Evolutionary conservation across 2,888 invertebrate genomes (phyloP).

Genomic region (Liodrosophila aerea): DNA sequence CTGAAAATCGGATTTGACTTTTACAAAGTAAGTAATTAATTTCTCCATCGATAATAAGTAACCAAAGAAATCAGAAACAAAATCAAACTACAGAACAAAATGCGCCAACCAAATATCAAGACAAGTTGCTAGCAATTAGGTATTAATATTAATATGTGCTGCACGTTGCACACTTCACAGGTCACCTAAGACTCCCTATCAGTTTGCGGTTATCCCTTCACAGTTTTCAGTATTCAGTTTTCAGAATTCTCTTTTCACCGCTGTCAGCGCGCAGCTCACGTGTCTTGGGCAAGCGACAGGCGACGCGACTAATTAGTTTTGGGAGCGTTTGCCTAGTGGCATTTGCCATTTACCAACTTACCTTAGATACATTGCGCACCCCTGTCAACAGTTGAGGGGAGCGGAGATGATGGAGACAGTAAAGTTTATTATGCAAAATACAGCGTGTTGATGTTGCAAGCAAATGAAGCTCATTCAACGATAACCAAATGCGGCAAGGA

Average conservation of each 20-base stretch:
- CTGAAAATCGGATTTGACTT: no score
- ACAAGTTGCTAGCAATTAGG: conserved; percentile 62
- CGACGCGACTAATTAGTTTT: conserved; percentile 72
- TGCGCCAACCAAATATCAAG: conserved; percentile 7
- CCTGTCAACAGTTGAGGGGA: conserved; percentile 11
- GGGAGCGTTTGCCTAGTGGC: conserved; percentile 54
- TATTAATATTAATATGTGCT: conserved; percentile 69
- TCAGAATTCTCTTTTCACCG: not conserved
- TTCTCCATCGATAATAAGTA: no score
- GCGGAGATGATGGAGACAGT: conserved; percentile 26
- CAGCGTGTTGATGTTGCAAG: conserved; percentile 58
- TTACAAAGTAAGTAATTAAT: no score
- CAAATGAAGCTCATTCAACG: conserved; percentile 78
- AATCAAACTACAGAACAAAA: no score
- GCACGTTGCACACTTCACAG: conserved; percentile 41
- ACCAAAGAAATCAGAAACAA: no score
- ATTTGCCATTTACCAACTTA: conserved; percentile 12
- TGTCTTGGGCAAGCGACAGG: conserved; percentile 54
- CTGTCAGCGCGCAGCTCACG: conserved; percentile 44
- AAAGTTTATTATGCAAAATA: conserved; percentile 78
- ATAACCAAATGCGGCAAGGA: conserved; percentile 66
- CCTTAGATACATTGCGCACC: not conserved
- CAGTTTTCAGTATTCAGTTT: not conserved
- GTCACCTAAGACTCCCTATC: conserved; percentile 11
- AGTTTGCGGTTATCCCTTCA: conserved; percentile 11